Evolutionary conservation across 2,888 invertebrate species (phyloP), one percentile per base, ranked within the genome.

Genomic region (Pherbina coryleti): DNA sequence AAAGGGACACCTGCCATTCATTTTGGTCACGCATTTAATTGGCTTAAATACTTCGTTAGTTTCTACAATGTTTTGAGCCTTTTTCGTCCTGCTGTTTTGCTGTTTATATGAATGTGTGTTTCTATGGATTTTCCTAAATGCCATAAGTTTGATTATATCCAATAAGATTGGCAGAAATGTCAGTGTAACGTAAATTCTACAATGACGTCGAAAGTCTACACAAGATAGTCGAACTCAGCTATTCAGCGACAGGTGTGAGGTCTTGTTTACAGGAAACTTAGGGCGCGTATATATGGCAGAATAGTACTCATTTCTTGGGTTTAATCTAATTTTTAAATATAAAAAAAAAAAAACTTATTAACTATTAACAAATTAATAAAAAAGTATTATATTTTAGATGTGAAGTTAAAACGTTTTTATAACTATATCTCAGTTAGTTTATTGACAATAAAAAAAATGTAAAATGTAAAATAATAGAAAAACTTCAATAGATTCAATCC

Each of bases 181-280:
- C 71, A 34, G 7, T 51, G 49, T 9, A 4, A 67, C 49, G 7
- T 2, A 67, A 67, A 37, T 19, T 67, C 67, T 67, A 67, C 67
- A 67, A 49, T 67, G 67, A 67, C 44, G 14, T 5, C n/a, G n/a
- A n/a, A 71, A 71, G 5, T 55, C 55, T 71, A 71, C 71, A 70
- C 1, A 51, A 11, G 7, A 22, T 25, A 28, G 5, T 69, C 22
- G 51, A 4, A 55, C 49, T n/a, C 14, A 67, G 19, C 22, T 1
- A 44, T 53, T 70, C 31, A 70, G 70, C 55, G 70, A 9, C n/a
- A 70, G 34, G 34, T 55, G 53, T 28, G 53, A n/a, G 34, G 31
- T 1, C 14, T 7, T 60, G 37, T 11, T 67, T 37, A 67, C 44
- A 67, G 67, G 5, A 67, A 34, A 67, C 19, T 9, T 3, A 60